Conservation (phyloP, 1,140 invertebrate genomes). For the Tribolium castaneum region DNA sequence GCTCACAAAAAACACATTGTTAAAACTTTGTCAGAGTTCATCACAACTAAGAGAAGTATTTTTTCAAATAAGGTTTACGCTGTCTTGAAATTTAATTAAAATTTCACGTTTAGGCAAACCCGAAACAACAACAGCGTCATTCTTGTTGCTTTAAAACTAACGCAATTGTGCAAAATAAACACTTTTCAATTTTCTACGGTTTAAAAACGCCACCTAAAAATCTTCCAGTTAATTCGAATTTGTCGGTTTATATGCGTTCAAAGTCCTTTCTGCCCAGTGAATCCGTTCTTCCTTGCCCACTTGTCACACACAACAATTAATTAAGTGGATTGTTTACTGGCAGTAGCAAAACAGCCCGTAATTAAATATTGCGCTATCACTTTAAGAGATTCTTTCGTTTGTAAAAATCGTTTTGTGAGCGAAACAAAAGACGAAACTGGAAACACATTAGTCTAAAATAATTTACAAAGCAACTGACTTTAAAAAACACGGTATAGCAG, state of each 20-base stretch:
- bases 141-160: background rate
- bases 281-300: slow-evolving; percentile 16
- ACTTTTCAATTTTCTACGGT: background rate
- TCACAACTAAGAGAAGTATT: background rate
- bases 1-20: slow-evolving; percentile 13
- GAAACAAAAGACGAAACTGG: background rate
- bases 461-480: background rate
- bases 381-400: slow-evolving; percentile 1
- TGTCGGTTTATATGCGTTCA: background rate
- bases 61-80: background rate
- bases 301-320: slow-evolving; percentile 22
- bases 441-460: background rate
- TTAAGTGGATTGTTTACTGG: slow-evolving; percentile 21
- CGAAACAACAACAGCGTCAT: background rate
- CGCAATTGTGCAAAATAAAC: background rate
- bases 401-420: background rate
- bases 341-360: slow-evolving; percentile 1
- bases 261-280: background rate
- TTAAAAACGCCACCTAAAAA: background rate
- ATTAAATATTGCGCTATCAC: slow-evolving; percentile 14
- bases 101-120: background rate
- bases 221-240: background rate
- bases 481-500: background rate
- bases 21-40: background rate
- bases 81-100: background rate